Conservation (phyloP, 2,888 invertebrate species). For the Eumacrocentrus americanus region DNA sequence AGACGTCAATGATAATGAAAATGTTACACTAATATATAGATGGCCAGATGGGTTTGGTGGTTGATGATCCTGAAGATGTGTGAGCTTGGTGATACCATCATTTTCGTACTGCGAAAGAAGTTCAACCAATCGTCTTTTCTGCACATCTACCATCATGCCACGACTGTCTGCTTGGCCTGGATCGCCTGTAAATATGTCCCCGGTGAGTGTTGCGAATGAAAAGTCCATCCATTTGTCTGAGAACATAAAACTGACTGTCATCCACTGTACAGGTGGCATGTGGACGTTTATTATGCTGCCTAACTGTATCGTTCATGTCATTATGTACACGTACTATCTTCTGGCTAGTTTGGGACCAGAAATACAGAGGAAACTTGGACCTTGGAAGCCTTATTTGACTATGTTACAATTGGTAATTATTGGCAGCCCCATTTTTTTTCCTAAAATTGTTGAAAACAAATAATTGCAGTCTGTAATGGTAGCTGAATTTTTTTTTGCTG, state of each 20-base stretch:
- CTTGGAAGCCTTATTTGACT: constrained; percentile 67
- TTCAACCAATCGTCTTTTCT: constrained; percentile 73
- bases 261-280: constrained; percentile 73
- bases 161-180: constrained; percentile 69
- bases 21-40: constrained; percentile 41
- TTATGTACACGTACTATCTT: constrained; percentile 82
- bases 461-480: no score
- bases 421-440: no score
- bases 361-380: constrained; percentile 65
- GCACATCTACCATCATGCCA: constrained; percentile 76
- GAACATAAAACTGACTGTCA: no score
- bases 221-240: neutral
- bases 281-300: constrained; percentile 70
- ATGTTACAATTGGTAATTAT: constrained; percentile 73
- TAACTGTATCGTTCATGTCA: constrained; percentile 72
- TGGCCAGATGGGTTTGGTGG: constrained; percentile 67
- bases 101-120: constrained; percentile 76
- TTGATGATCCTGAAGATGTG: constrained; percentile 69
- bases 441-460: no score
- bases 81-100: constrained; percentile 73
- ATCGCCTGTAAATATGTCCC: constrained; percentile 68
- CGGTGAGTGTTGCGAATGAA: constrained; percentile 63
- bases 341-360: constrained; percentile 68
- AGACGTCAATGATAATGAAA: neutral
- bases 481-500: no score